Evolutionary conservation across 1,140 invertebrate genomes (phyloP).

Genomic region (Aphaenogaster rudis): DNA sequence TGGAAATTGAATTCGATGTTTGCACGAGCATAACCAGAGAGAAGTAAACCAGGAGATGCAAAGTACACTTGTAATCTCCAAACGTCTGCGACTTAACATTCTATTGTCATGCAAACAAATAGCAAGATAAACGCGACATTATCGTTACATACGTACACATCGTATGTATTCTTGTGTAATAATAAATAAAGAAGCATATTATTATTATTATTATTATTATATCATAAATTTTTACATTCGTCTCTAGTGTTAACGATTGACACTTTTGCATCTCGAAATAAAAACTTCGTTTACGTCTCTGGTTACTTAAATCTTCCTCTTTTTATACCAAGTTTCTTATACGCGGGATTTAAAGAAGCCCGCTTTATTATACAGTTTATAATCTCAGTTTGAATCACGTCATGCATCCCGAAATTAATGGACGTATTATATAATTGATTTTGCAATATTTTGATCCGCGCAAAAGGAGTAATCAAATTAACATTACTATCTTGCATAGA

Average conservation of each 20-base stretch:
- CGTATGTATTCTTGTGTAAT: not conserved
- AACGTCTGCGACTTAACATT: not conserved
- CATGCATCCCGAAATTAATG: not conserved
- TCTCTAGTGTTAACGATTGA: not conserved
- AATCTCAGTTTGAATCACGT: not conserved
- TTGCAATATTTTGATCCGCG: not conserved
- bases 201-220: too few relatives aligned
- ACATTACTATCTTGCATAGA: not conserved
- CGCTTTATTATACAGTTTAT: not conserved
- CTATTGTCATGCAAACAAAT: not conserved
- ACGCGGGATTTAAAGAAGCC: not conserved
- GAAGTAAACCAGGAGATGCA: not conserved
- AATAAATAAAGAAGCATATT: slow-evolving; percentile 19
- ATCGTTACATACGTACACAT: not conserved
- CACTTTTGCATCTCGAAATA: not conserved
- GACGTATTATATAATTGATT: not conserved
- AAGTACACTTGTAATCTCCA: not conserved
- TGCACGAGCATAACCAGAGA: not conserved
- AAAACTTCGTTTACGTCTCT: not conserved
- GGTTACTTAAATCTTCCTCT: not conserved
- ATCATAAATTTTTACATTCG: not conserved
- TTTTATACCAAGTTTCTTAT: not conserved
- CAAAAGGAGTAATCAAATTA: not conserved
- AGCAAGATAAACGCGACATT: not conserved
- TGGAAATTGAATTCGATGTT: slow-evolving; percentile 24